Evolutionary conservation across 2,113 vertebrate species (phyloP), one percentile per base, ranked within the genome.

Genomic region (Macrotis lagotis): DNA sequence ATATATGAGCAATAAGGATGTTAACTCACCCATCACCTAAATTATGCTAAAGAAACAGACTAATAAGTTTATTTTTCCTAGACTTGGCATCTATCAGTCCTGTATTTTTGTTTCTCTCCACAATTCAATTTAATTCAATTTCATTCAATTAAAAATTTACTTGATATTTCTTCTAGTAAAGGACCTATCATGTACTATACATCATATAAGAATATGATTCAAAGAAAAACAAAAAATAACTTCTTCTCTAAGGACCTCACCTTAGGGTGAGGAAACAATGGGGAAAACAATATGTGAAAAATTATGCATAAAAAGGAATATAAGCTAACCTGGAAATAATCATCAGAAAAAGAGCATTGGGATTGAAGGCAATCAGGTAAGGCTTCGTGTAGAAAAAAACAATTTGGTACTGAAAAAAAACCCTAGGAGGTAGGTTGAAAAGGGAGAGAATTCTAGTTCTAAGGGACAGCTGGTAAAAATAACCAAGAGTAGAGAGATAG

Each of bases 71-170:
- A 95, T 89, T 91, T 74, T 51, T 91, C 19, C 0, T 47, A 12
- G 83, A 44, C 1, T 94, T 94, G 16, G 89, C 5, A 89, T 91
- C 92, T 48, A 91, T 93, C 51, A 89, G 6, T 14, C 11, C 26
- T 95, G 10, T n/a, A 48, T 48, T 88, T 93, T 91, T 25, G 95
- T 3, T 48, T 96, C 25, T 51, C 52, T 97, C 37, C 47, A 90
- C 92, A 92, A 28, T 96, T 88, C 88, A 95, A 52, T 95, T 59
- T 92, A 90, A 47, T 55, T 95, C 44, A 90, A 93, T 28, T 48
- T 25, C 25, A 53, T 53, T 53, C 52, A 53, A 25, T 53, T 12
- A n/a, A 37, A n/a, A 74, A 74, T 37, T 59, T 59, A 74, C 37
- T 74, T n/a, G 16, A 74, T 4, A 19, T 74, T 74, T 74, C 37